A percentile compares a stretch with the other conserved stretches of the same genome.
These are phyloP conservation scores for Lontra canadensis DNA, from an alignment of 2,113 vertebrate species.

Conservation along the genomic window DNA sequence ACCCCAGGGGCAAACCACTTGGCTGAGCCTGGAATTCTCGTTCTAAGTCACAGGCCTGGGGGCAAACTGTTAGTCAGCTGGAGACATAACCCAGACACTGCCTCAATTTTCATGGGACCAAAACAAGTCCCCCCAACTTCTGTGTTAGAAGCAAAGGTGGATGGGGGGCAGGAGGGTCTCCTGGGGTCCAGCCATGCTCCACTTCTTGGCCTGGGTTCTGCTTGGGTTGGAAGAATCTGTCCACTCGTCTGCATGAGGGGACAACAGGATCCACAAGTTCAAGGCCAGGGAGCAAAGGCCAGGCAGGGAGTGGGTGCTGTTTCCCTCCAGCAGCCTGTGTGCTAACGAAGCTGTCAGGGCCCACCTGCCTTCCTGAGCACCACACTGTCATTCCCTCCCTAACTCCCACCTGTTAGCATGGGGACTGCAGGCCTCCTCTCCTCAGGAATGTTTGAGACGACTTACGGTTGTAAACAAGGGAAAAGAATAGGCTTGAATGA, in stretches of 20 bases:
- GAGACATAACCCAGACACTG: not conserved
- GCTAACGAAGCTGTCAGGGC: not conserved
- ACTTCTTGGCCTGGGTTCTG: not conserved
- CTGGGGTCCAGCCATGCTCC: rapidly evolving
- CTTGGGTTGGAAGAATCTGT: not conserved
- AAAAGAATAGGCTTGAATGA: not conserved
- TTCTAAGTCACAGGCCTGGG: too few relatives aligned
- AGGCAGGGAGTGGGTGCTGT: not conserved
- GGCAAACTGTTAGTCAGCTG: not conserved
- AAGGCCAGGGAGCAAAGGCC: not conserved
- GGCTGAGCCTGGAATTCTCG: not conserved
- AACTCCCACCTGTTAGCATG: rapidly evolving
- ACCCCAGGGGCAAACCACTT: not conserved
- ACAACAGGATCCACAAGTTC: not conserved
- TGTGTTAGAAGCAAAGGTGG: rapidly evolving
- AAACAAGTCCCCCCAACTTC: rapidly evolving
- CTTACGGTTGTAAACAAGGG: not conserved
- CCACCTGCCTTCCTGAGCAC: not conserved
- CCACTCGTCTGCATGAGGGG: not conserved
- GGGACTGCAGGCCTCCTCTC: not conserved
- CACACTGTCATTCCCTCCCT: rapidly evolving
- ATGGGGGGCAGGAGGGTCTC: not conserved
- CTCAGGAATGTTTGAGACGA: not conserved
- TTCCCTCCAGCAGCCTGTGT: not conserved
- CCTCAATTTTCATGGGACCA: not conserved